Evolutionary conservation across 1,140 invertebrate genomes (phyloP), one percentile per base, ranked within the genome.

Genomic region (Acromyrmex charruanus): DNA sequence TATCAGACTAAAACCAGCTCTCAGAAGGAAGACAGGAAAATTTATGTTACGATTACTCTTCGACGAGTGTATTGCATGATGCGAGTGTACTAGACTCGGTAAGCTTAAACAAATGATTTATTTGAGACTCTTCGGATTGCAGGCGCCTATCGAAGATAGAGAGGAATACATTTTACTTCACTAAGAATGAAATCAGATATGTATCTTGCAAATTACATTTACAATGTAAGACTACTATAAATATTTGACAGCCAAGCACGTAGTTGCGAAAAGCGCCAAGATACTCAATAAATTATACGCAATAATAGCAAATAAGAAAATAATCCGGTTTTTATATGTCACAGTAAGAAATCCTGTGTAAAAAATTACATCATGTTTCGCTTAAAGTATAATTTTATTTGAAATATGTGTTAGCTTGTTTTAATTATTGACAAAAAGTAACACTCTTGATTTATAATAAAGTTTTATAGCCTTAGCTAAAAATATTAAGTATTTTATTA

Each of bases 41-140:
- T 87, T 84, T 79, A 91, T 82, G 82, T 49, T 77, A 72, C 49
- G 12, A 9, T 59, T 39, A 6, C 25, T 51, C 35, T 16, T 21
- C 21, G 16, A 59, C 25, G 49, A 59, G 49, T 21, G 58, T 65
- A 77, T 82, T 44, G 74, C 71, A 58, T 44, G 53, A 55, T 49
- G 39, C 68, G 25, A 25, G 31, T 10, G 21, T 10, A 21, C 31
- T 14, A 31, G 3, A 18, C 49, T 58, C 35, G 9, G 1, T 6
- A 0, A 25, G 77, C 72, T 79, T 61, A 61, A 89, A 87, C 71
- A 55, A 90, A 84, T 84, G 82, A 88, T 91, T 86, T 88, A 90
- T 89, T 79, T 6, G 51, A 61, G 68, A 21, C 55, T 61, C 80
- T 44, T 85, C 58, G 59, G 31, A 28, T 49, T 74, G 35, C 12